These are phyloP conservation scores for Julus scanicus DNA, from an alignment of 2,888 invertebrate species.

Conservation along the genomic window DNA sequence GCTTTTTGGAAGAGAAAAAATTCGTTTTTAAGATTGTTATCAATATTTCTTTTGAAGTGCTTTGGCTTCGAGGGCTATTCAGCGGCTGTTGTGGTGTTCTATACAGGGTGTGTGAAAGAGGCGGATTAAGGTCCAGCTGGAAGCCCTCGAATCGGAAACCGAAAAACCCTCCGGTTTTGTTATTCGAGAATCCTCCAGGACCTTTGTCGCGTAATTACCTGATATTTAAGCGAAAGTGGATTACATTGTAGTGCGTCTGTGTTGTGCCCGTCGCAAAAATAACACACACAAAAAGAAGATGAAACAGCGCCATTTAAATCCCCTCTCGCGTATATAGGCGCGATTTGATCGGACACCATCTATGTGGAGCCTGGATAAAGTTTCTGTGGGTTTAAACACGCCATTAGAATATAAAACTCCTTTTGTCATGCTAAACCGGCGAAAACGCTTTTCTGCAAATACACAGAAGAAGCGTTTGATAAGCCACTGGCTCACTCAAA, in stretches of 20 bases:
- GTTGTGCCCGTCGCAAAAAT: neutral
- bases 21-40: slow-evolving; percentile 35
- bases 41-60: slow-evolving; percentile 24
- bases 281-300: neutral
- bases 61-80: neutral
- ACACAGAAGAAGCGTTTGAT: neutral
- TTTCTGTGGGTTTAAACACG: slow-evolving; percentile 32
- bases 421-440: slow-evolving; percentile 30
- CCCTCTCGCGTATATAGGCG: neutral
- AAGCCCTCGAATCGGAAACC: slow-evolving; percentile 18
- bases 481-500: neutral
- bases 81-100: neutral
- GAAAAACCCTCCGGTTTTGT: neutral
- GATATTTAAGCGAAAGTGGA: slow-evolving; percentile 43
- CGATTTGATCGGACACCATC: slow-evolving; percentile 36
- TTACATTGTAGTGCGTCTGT: slow-evolving; percentile 5
- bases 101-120: slow-evolving; percentile 10
- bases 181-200: slow-evolving; percentile 16
- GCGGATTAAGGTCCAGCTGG: slow-evolving; percentile 38
- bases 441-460: neutral
- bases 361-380: neutral
- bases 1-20: neutral
- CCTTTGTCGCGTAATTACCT: slow-evolving; percentile 43
- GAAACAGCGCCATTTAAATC: slow-evolving; percentile 36
- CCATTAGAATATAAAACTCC: slow-evolving; percentile 37